Evolutionary conservation across 2,797 vertebrate species (phyloP).

Genomic region (Microctenopoma stevenorrisi): DNA sequence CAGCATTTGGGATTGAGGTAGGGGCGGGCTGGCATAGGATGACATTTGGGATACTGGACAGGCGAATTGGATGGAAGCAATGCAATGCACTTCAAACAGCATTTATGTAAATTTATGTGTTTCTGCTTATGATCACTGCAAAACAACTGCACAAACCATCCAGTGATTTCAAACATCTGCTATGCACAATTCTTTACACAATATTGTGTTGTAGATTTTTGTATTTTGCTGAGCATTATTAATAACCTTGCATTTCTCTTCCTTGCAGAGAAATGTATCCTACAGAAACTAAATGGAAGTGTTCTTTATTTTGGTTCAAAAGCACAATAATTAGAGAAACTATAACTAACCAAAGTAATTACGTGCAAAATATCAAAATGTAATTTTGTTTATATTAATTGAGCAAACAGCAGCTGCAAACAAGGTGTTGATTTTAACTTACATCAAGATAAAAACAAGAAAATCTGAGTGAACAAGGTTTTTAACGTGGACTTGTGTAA

Average conservation of each 20-base stretch:
- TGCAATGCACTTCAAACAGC: conserved; percentile 32
- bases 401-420: too few species aligned
- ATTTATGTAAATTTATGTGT: conserved; percentile 8
- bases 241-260: neutral
- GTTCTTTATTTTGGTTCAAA: neutral
- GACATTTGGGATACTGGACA: conserved; percentile 64
- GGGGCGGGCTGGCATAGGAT: conserved; percentile 25
- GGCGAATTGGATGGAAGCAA: conserved; percentile 41
- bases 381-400: too few species aligned
- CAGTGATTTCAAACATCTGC: conserved; percentile 7
- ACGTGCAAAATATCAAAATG: too few species aligned
- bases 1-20: conserved; percentile 55
- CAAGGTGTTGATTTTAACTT: too few species aligned
- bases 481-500: neutral
- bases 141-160: conserved; percentile 20
- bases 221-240: neutral
- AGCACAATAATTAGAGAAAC: too few species aligned
- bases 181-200: neutral
- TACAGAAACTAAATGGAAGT: neutral
- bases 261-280: neutral
- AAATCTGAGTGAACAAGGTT: neutral
- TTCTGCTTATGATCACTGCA: conserved; percentile 18
- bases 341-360: too few species aligned
- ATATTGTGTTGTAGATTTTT: neutral
- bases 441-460: too few species aligned